Percentiles rank a stretch among this genome's conserved stretches.
These are phyloP conservation scores for Aphelocoma californica DNA, from an alignment of 2,797 vertebrate genomes.

Conservation along the genomic window DNA sequence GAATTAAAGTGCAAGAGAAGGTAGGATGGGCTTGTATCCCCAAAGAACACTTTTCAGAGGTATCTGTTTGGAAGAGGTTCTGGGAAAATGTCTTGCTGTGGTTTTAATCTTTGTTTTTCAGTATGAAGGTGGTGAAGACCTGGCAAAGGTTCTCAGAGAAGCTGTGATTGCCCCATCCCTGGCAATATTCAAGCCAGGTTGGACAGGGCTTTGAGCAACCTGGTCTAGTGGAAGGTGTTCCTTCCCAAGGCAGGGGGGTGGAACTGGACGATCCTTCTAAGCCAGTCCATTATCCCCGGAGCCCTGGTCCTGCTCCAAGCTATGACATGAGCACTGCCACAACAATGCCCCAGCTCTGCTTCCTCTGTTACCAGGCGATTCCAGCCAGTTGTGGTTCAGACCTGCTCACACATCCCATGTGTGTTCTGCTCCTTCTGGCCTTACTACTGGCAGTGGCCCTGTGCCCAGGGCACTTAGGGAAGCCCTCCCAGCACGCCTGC, in stretches of 20 bases:
- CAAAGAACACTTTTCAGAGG: background rate
- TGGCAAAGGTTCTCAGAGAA: background rate
- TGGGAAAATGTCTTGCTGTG: background rate
- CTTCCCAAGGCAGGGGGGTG: background rate
- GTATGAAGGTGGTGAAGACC: background rate
- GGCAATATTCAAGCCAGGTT: background rate
- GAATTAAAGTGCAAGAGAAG: background rate
- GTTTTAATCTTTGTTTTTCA: background rate
- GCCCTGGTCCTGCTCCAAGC: background rate
- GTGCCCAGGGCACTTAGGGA: accelerated
- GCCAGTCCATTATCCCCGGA: background rate
- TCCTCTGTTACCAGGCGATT: background rate
- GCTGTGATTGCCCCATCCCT: background rate
- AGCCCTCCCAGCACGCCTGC: background rate
- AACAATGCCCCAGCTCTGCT: background rate
- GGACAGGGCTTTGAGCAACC: background rate
- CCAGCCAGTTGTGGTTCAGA: background rate
- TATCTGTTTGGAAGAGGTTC: background rate
- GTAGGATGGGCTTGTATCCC: background rate
- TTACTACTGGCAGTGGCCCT: background rate
- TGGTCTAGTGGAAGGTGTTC: background rate
- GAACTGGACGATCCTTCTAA: background rate
- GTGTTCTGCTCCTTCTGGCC: background rate
- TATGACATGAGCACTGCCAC: background rate
- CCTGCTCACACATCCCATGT: background rate